These are phyloP conservation scores for Acronicta psi DNA, from an alignment of 2,888 invertebrate species.

Conservation along the genomic window DNA sequence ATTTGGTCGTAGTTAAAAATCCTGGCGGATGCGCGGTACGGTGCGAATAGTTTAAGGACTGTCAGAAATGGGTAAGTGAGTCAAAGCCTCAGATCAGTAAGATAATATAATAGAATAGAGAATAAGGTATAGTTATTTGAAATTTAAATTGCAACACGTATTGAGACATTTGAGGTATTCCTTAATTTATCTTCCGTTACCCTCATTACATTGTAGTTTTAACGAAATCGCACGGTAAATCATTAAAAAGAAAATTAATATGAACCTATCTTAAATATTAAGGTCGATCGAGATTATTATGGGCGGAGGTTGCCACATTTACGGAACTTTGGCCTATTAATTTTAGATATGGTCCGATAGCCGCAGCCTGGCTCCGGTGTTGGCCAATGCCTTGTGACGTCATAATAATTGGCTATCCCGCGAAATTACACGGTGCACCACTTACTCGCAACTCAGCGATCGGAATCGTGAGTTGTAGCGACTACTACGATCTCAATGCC, in stretches of 20 bases:
- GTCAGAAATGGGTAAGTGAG: background rate
- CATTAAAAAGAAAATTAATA: slow-evolving; percentile 42
- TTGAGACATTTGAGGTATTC: slow-evolving; percentile 24
- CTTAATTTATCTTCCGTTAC: slow-evolving; percentile 21
- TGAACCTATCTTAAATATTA: slow-evolving; percentile 45
- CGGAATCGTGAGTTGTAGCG: slow-evolving; percentile 50
- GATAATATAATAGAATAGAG: too few species aligned
- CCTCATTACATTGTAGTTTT: background rate
- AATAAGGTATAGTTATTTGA: slow-evolving; percentile 21
- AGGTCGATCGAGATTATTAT: slow-evolving; percentile 42
- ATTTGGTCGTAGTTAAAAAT: background rate
- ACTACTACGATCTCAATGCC: slow-evolving; percentile 48
- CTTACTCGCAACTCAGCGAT: slow-evolving; percentile 57
- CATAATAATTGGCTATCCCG: slow-evolving; percentile 62
- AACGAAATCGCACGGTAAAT: slow-evolving; percentile 5
- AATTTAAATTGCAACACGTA: slow-evolving; percentile 24
- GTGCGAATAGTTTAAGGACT: background rate
- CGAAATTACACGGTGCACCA: slow-evolving; percentile 61
- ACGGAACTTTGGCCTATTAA: slow-evolving; percentile 71
- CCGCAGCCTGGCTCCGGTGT: slow-evolving; percentile 47
- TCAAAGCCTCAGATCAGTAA: background rate
- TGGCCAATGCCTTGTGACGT: slow-evolving; percentile 59
- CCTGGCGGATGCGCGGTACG: background rate
- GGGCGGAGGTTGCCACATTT: slow-evolving; percentile 60
- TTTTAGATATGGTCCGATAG: slow-evolving; percentile 66